A percentile compares a stretch with the other conserved stretches of the same genome.
These are phyloP conservation scores for Atrichornis clamosus DNA, from an alignment of 2,113 vertebrate species.

Conservation along the genomic window DNA sequence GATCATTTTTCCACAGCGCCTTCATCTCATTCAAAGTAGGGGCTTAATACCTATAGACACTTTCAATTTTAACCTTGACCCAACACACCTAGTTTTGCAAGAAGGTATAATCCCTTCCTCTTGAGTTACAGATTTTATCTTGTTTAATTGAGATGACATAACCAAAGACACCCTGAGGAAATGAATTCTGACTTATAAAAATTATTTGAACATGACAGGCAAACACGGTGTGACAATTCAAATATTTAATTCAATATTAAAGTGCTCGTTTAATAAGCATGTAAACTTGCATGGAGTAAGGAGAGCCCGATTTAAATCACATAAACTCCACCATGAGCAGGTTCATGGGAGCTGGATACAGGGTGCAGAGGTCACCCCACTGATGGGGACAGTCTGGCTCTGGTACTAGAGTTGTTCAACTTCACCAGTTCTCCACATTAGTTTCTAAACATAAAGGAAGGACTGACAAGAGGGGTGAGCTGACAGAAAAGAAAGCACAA, in stretches of 20 bases:
- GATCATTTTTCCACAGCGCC: neutral
- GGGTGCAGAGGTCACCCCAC: neutral
- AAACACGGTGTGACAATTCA: neutral
- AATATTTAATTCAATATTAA: neutral
- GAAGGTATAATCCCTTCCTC: neutral
- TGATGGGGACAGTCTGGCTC: neutral
- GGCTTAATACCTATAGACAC: neutral
- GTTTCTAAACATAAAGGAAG: neutral
- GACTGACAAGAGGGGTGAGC: neutral
- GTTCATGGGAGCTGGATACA: neutral
- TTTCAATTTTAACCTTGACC: neutral
- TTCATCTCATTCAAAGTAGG: neutral
- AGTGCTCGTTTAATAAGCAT: neutral
- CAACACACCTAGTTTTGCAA: neutral
- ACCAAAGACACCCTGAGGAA: neutral
- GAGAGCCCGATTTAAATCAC: neutral
- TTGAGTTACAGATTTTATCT: neutral
- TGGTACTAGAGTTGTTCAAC: neutral
- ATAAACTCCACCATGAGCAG: neutral
- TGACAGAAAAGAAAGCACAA: neutral
- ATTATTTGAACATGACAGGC: neutral
- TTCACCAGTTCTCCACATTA: neutral
- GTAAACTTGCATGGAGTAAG: neutral
- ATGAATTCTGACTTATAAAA: neutral
- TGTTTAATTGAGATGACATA: neutral